Evolutionary conservation across 2,113 vertebrate species (phyloP), one percentile per base, ranked within the genome.

Genomic region (Laterallus jamaicensis): DNA sequence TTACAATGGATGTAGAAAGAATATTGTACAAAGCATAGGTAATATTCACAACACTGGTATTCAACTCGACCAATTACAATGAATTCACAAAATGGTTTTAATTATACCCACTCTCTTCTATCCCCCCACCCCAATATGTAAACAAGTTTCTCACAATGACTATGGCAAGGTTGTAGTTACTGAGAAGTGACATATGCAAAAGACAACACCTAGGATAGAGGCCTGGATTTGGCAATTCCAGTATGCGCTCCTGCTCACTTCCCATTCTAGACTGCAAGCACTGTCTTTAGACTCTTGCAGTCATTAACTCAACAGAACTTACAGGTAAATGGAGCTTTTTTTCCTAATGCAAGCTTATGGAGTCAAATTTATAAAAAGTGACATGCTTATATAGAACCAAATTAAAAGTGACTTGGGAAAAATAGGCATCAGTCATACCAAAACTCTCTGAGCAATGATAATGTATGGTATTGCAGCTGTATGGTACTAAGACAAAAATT

Each of bases 131-230:
- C 77, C 84, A 73, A 59, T 10, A 95, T 15, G 86, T 92, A 95
- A 96, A 88, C 76, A 84, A 32, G 70, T 89, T 93, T 93, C 85
- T 93, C 78, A 97, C 97, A 91, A 96, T 89, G 70, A 96, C 70
- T 64, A 93, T 88, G 58, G 60, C 80, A 95, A 77, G 42, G 75
- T 52, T 52, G 22, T 29, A 88, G 67, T 93, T 81, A 89, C 62
- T 8, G 11, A 94, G 74, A 81, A 44, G 49, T 58, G 88, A 62
- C 11, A 16, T 82, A 55, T 44, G 74, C 87, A 81, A 85, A 96
- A 96, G 73, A 90, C 74, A 64, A 88, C 76, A 55, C 20, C 83
- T 80, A 95, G 59, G 81, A 66, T 40, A 89, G 66, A 73, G 69
- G 67, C 44, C 71, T 90, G 86, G 83, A 95, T 90, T 93, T 94